phyloP scores from a whole-genome alignment of 2,797 vertebrate genomes.

The Myripristis murdjan region DNA sequence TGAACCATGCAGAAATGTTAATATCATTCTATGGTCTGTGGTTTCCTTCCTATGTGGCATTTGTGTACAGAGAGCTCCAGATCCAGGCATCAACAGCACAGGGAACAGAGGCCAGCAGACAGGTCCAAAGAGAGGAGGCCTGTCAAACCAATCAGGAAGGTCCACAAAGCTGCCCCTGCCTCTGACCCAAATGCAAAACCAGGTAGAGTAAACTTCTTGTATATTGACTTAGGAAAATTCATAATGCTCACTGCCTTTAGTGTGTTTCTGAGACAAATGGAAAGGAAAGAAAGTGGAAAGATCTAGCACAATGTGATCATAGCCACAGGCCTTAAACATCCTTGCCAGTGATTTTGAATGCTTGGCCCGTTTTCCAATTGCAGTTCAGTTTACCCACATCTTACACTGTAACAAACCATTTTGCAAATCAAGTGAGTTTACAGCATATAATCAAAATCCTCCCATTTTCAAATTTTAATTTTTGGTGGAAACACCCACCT shows the following conservation, averaged over 20 bases:
- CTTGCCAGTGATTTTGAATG: no score
- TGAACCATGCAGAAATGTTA: neutral
- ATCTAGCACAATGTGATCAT: no score
- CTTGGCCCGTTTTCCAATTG: no score
- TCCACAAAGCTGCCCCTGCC: conserved; percentile 86
- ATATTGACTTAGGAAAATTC: conserved; percentile 20
- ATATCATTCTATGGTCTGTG: neutral
- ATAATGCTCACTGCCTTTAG: conserved; percentile 23
- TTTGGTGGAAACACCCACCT: no score
- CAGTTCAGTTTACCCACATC: no score
- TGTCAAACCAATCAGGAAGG: conserved; percentile 89
- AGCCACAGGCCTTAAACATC: no score
- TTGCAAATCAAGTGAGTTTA: no score
- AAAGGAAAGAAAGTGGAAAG: conserved; percentile 48
- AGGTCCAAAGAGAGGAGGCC: conserved; percentile 77
- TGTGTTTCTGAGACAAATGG: conserved; percentile 48
- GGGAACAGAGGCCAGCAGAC: conserved; percentile 57
- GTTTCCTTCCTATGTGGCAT: conserved; percentile 1
- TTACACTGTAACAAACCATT: no score
- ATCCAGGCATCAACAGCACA: conserved; percentile 61
- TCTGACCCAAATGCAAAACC: conserved; percentile 88
- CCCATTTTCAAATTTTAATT: no score
- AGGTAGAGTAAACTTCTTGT: conserved; percentile 82
- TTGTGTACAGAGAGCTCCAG: conserved; percentile 68
- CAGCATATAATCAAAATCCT: no score